Percentiles rank a stretch among this genome's conserved stretches.
Evolutionary conservation across 2,797 vertebrate genomes (phyloP).

Genomic region (Chloroceryle inda): DNA sequence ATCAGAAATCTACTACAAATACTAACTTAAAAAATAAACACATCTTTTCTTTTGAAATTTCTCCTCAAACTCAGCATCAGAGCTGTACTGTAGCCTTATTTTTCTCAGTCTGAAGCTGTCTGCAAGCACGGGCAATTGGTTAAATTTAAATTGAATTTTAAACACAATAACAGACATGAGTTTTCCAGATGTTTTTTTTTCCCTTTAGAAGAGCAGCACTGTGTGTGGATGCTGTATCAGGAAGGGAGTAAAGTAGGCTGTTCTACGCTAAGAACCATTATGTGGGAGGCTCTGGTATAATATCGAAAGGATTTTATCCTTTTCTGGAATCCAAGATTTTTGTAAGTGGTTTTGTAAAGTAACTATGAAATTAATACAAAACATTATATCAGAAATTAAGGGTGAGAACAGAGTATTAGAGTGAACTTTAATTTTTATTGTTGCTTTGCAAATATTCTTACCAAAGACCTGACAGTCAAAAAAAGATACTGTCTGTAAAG

Average conservation of each 20-base stretch:
- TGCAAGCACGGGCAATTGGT: neutral
- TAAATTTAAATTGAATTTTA: slow-evolving; percentile 46
- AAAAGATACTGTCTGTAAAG: neutral
- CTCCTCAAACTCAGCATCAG: neutral
- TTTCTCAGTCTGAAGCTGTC: neutral
- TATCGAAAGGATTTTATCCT: neutral
- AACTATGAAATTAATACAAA: neutral
- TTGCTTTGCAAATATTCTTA: slow-evolving; percentile 52
- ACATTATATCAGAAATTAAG: slow-evolving; percentile 52
- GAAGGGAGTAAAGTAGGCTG: neutral
- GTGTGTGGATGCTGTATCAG: neutral
- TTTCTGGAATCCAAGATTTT: slow-evolving; percentile 3
- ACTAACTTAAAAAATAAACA: neutral
- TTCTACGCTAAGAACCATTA: neutral
- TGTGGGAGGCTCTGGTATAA: neutral
- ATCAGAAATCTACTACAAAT: slow-evolving; percentile 1
- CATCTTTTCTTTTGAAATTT: neutral
- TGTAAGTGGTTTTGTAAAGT: slow-evolving; percentile 12
- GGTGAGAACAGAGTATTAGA: neutral
- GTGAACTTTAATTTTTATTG: slow-evolving; percentile 4
- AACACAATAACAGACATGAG: neutral
- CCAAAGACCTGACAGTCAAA: neutral
- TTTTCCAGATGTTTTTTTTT: slow-evolving; percentile 58
- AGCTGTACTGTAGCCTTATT: neutral
- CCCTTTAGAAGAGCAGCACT: slow-evolving; percentile 15